Evolutionary conservation across 2,888 invertebrate genomes (phyloP).

Genomic region (Oligia latruncula): DNA sequence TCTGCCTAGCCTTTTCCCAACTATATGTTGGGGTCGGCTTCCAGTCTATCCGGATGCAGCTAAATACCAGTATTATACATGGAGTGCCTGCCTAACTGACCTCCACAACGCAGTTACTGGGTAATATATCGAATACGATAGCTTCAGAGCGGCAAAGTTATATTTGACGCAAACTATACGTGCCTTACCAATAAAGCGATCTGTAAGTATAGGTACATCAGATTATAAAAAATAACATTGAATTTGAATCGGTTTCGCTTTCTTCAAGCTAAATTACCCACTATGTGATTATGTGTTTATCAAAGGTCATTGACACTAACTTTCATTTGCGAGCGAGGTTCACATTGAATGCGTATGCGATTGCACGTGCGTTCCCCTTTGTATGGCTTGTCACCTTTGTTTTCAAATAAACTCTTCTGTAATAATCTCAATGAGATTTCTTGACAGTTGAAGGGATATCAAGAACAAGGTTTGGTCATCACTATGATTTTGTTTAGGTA

Average conservation of each 20-base stretch:
- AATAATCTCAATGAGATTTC: too few relatives aligned
- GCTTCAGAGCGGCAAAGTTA: too few relatives aligned
- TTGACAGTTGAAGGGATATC: neutral
- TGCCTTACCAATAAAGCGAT: conserved; percentile 14
- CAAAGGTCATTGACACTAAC: conserved; percentile 68
- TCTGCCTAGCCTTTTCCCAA: too few relatives aligned
- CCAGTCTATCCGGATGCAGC: too few relatives aligned
- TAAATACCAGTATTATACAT: too few relatives aligned
- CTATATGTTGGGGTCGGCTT: too few relatives aligned
- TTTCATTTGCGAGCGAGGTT: conserved; percentile 67
- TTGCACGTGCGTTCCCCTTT: conserved; percentile 14
- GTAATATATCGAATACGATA: too few relatives aligned
- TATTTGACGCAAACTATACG: neutral
- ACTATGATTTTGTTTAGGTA: neutral
- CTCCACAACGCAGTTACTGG: too few relatives aligned
- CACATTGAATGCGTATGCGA: conserved; percentile 27
- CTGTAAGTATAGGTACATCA: neutral
- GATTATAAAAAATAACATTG: conserved; percentile 40
- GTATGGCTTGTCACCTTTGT: neutral
- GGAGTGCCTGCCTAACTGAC: too few relatives aligned
- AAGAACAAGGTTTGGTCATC: neutral
- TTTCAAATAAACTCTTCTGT: neutral
- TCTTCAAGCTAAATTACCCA: conserved; percentile 46
- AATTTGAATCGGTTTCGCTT: conserved; percentile 53
- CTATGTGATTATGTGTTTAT: conserved; percentile 57